phyloP scores from a whole-genome alignment of 2,797 vertebrate genomes.

The Helicolenus hilgendorfi region DNA sequence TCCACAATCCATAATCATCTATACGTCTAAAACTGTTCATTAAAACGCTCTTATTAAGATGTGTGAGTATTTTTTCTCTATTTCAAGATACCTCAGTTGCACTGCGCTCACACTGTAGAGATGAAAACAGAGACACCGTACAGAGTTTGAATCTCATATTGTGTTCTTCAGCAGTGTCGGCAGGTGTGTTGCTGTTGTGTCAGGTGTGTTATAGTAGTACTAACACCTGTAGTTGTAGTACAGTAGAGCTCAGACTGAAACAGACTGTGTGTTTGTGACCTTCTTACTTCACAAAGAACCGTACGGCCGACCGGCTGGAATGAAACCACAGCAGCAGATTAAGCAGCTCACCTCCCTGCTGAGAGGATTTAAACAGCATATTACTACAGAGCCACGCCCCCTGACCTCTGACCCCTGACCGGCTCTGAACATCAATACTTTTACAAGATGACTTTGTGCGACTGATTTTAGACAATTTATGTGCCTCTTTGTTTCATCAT shows the following conservation, averaged over 20 bases:
- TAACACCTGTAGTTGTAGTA: neutral
- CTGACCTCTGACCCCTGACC: constrained; percentile 28
- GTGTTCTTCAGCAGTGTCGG: too few species aligned
- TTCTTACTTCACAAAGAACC: neutral
- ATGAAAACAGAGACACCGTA: too few species aligned
- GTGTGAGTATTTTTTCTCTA: too few species aligned
- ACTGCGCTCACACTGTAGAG: too few species aligned
- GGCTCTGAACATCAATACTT: too few species aligned
- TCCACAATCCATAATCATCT: neutral
- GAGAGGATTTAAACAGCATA: constrained; percentile 35
- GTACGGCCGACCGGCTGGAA: neutral
- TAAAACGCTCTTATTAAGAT: too few species aligned
- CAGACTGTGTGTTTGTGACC: neutral
- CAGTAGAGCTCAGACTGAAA: neutral
- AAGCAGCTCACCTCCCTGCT: constrained; percentile 9
- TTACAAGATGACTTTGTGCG: too few species aligned
- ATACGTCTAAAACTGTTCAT: too few species aligned
- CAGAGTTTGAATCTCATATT: too few species aligned
- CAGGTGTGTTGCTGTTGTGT: neutral
- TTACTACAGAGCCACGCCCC: neutral
- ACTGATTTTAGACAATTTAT: too few species aligned
- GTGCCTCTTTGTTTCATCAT: too few species aligned
- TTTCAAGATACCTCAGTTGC: too few species aligned
- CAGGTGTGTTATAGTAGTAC: neutral
- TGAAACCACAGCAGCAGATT: constrained; percentile 9